These are phyloP conservation scores for Drosophila histrio DNA, from an alignment of 2,888 invertebrate species.

Conservation along the genomic window DNA sequence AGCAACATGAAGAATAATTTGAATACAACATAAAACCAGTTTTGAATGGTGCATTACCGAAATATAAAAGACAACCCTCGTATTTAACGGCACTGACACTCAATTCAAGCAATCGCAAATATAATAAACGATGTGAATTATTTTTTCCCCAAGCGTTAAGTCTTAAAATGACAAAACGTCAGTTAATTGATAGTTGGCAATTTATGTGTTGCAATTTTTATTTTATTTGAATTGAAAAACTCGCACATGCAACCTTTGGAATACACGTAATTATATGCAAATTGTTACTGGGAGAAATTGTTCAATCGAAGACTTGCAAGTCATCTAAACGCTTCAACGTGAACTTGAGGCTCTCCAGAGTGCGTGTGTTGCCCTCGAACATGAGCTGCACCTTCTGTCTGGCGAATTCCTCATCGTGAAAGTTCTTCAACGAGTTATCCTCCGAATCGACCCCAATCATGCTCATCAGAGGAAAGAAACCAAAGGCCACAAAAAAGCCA, in stretches of 20 bases:
- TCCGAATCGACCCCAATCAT: constrained; percentile 81
- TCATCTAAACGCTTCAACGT: constrained; percentile 77
- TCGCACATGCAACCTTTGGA: not conserved
- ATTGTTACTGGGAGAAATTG: not conserved
- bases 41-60: too few species aligned
- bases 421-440: constrained; percentile 81
- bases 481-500: constrained; percentile 83
- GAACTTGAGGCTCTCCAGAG: constrained; percentile 77
- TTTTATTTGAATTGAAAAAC: constrained; percentile 2
- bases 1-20: too few species aligned
- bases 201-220: constrained; percentile 1
- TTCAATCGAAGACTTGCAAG: constrained; percentile 76
- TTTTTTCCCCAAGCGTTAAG: constrained; percentile 1
- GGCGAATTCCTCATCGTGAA: constrained; percentile 79
- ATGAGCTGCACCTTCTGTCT: constrained; percentile 81
- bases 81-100: not conserved
- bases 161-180: not conserved
- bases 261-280: not conserved
- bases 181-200: constrained; percentile 12
- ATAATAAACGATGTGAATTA: not conserved
- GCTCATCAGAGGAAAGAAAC: constrained; percentile 82
- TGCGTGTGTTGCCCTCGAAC: constrained; percentile 81
- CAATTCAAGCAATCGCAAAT: constrained; percentile 14
- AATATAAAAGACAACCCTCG: too few species aligned
- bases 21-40: too few species aligned